Conservation (phyloP, 2,888 invertebrate species). For the Sinhomidia bicolor region DNA sequence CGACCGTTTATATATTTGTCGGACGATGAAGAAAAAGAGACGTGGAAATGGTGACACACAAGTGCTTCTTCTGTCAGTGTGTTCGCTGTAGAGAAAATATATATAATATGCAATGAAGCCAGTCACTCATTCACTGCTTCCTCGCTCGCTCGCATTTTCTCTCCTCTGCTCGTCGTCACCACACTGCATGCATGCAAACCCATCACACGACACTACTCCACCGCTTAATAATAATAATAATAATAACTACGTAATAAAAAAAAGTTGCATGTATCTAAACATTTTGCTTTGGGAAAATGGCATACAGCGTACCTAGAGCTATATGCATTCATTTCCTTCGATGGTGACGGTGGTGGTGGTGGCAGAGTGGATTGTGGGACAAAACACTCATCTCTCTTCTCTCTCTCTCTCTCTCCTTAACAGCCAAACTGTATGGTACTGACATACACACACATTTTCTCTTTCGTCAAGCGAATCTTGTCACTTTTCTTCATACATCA, state of each 20-base stretch:
- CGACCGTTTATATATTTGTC: slow-evolving; percentile 63
- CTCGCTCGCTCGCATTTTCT: slow-evolving; percentile 39
- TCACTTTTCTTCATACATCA: slow-evolving; percentile 65
- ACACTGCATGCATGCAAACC: neutral
- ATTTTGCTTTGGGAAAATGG: too few species aligned
- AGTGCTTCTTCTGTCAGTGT: slow-evolving; percentile 68
- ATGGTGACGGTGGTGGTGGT: neutral
- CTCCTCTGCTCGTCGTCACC: slow-evolving; percentile 17
- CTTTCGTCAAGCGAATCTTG: slow-evolving; percentile 54
- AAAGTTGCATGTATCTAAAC: too few species aligned
- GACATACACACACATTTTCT: slow-evolving; percentile 36
- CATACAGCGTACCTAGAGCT: too few species aligned
- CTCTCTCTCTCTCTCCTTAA: too few species aligned
- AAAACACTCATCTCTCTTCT: slow-evolving; percentile 40
- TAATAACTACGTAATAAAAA: neutral
- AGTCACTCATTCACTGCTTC: slow-evolving; percentile 56
- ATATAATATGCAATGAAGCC: slow-evolving; percentile 50
- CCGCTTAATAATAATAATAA: too few species aligned
- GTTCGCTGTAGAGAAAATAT: slow-evolving; percentile 16
- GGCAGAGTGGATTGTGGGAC: slow-evolving; percentile 11
- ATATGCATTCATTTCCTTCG: too few species aligned
- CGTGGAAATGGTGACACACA: slow-evolving; percentile 70
- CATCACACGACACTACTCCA: neutral
- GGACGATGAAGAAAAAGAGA: slow-evolving; percentile 62
- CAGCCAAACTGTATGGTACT: neutral